Conservation (phyloP, 2,888 invertebrate genomes). For the Chrysolina oricalcia region DNA sequence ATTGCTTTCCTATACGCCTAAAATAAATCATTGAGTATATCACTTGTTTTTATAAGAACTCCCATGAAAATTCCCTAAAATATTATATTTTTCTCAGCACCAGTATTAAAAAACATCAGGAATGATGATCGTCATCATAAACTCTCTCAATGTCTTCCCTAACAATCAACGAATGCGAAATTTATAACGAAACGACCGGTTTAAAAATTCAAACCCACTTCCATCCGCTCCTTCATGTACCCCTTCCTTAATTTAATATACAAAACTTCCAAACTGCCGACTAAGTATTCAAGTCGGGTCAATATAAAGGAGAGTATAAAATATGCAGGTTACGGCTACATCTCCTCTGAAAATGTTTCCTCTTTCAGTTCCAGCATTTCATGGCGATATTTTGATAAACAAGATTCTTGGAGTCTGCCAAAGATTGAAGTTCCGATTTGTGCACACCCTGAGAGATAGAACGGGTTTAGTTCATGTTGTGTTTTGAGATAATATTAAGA, state of each 20-base stretch:
- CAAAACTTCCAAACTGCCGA: conserved; percentile 45
- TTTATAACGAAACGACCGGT: not conserved
- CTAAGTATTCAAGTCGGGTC: conserved; percentile 47
- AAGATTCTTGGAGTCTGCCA: conserved; percentile 21
- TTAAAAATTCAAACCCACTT: conserved; percentile 27
- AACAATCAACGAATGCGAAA: conserved; percentile 13
- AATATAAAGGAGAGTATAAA: conserved; percentile 50
- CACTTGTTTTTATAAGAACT: no score
- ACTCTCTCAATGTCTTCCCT: not conserved
- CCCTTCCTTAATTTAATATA: conserved; percentile 51
- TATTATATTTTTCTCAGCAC: no score
- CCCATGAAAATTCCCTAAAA: no score
- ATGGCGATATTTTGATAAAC: conserved; percentile 46
- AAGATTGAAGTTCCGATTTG: conserved; percentile 11
- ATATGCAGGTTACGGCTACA: conserved; percentile 48
- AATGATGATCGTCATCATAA: not conserved
- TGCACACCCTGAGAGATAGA: not conserved
- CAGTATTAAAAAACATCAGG: not conserved
- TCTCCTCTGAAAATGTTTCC: conserved; percentile 42
- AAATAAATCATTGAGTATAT: no score
- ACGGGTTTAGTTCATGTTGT: not conserved
- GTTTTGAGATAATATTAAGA: not conserved
- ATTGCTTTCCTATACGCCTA: no score
- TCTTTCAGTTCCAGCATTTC: conserved; percentile 31
- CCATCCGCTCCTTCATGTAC: conserved; percentile 42